phyloP scores from a whole-genome alignment of 2,113 vertebrate species.

The Archilochus colubris region DNA sequence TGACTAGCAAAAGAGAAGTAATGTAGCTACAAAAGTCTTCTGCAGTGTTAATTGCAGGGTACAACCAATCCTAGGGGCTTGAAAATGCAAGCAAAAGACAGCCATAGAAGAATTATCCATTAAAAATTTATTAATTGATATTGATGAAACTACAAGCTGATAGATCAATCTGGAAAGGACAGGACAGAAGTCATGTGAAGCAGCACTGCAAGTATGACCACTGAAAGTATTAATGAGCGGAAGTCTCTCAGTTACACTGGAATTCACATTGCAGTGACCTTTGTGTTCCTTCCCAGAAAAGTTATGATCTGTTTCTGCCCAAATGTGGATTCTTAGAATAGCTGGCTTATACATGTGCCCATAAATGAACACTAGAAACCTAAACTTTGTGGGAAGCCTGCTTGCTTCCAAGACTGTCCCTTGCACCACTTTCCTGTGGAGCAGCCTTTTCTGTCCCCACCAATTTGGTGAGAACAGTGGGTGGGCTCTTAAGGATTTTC shows the following conservation, averaged over 20 bases:
- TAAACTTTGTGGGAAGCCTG: neutral
- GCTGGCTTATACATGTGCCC: neutral
- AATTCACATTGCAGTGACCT: neutral
- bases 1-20: neutral
- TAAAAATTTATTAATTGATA: neutral
- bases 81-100: neutral
- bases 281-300: neutral
- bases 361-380: neutral
- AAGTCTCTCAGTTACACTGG: neutral
- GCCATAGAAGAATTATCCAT: neutral
- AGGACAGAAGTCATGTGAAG: neutral
- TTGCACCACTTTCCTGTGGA: neutral
- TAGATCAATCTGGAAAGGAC: neutral
- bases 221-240: neutral
- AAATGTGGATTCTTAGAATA: neutral
- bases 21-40: neutral
- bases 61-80: neutral
- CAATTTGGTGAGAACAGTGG: fast-evolving
- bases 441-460: neutral
- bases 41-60: neutral
- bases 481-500: neutral
- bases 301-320: neutral
- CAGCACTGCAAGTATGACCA: neutral
- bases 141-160: neutral
- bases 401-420: neutral